These are phyloP conservation scores for Prunella strophiata DNA, from an alignment of 2,797 vertebrate species.

Conservation along the genomic window DNA sequence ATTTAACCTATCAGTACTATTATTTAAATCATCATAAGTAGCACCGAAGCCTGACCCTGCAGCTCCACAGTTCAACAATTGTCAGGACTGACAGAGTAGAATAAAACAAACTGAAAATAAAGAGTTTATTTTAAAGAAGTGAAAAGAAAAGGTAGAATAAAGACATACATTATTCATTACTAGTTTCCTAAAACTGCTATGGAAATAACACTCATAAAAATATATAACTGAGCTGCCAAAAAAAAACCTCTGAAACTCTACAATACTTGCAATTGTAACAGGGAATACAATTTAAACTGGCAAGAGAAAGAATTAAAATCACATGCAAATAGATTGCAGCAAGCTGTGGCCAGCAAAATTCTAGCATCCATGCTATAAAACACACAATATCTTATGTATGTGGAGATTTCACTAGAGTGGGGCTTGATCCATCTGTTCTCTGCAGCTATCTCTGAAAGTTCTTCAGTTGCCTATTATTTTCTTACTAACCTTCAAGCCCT, in stretches of 20 bases:
- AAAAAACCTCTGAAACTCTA: accelerated
- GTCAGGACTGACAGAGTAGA: not conserved
- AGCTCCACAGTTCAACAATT: not conserved
- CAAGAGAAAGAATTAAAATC: not conserved
- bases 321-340: not conserved
- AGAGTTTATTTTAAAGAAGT: not conserved
- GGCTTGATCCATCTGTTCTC: not conserved
- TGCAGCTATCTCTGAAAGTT: not conserved
- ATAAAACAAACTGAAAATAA: not conserved
- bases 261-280: not conserved
- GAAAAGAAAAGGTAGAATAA: not conserved
- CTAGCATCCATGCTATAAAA: not conserved
- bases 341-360: not conserved
- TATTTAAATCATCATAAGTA: not conserved
- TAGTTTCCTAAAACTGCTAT: not conserved
- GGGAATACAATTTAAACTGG: not conserved
- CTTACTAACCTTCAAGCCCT: not conserved
- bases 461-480: not conserved
- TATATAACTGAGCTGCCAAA: not conserved
- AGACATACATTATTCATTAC: not conserved
- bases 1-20: not conserved
- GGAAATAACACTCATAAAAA: not conserved
- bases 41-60: not conserved
- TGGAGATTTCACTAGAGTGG: not conserved
- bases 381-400: not conserved